Evolutionary conservation across 1,140 invertebrate genomes (phyloP).

Genomic region (Laodelphax striatellus): DNA sequence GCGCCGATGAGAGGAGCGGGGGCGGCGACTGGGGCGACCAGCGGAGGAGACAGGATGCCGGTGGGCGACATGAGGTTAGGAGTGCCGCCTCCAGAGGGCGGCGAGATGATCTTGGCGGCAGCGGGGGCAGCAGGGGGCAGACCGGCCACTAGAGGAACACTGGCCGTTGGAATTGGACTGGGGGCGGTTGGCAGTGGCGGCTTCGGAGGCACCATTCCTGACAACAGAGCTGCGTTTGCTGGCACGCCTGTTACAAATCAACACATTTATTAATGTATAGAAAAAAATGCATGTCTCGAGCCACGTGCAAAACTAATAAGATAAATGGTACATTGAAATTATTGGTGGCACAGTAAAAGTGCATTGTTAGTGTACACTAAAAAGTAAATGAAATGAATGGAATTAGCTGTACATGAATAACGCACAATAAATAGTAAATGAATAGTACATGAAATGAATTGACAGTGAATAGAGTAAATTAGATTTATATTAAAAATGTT

Average conservation of each 20-base stretch:
- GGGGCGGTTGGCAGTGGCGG: conserved; percentile 25
- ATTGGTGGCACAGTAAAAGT: neutral
- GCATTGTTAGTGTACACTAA: too few relatives aligned
- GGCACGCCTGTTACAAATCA: neutral
- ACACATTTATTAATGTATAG: neutral
- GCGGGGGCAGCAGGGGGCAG: conserved; percentile 26
- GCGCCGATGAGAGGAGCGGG: conserved; percentile 11
- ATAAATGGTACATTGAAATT: too few relatives aligned
- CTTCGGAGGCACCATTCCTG: conserved; percentile 3
- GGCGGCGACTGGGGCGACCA: neutral
- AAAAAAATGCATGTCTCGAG: too few relatives aligned
- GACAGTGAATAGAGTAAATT: too few relatives aligned
- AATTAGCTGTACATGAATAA: too few relatives aligned
- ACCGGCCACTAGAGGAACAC: conserved; percentile 19
- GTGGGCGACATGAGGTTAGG: conserved; percentile 4
- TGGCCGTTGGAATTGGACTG: conserved; percentile 15
- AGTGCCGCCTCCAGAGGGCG: conserved; percentile 9
- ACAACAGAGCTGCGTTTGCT: neutral
- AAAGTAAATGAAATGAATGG: too few relatives aligned
- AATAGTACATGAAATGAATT: too few relatives aligned
- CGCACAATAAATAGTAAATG: too few relatives aligned
- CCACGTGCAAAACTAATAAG: too few relatives aligned
- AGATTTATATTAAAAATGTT: too few relatives aligned
- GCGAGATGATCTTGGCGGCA: conserved; percentile 20
- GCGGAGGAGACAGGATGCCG: conserved; percentile 4